phyloP scores from a whole-genome alignment of 2,113 vertebrate genomes.

The Protobothrops flavoviridis region DNA sequence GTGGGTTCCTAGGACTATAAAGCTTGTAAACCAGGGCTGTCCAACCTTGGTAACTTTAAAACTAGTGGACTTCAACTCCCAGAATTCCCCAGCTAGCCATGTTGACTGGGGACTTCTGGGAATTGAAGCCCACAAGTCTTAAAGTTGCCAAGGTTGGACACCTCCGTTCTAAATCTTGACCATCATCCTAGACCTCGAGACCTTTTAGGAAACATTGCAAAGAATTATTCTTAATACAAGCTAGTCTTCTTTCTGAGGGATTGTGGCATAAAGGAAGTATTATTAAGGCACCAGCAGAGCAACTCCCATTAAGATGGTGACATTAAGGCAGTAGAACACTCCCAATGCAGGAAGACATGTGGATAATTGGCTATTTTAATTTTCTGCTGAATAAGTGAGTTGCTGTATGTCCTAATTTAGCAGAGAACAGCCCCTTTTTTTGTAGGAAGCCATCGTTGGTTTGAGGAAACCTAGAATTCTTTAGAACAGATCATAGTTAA shows the following conservation, averaged over 20 bases:
- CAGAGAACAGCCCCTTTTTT: not conserved
- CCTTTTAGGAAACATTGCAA: constrained; percentile 14
- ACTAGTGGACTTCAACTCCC: not conserved
- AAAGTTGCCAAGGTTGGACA: not conserved
- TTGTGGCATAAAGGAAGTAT: not conserved
- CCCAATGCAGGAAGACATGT: not conserved
- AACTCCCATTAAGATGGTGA: not conserved
- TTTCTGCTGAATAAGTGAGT: not conserved
- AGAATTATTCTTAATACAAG: constrained; percentile 32
- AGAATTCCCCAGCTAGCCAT: not conserved
- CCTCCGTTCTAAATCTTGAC: not conserved
- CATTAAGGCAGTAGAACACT: not conserved
- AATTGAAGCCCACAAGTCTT: not conserved
- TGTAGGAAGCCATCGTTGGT: not conserved
- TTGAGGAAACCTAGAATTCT: not conserved
- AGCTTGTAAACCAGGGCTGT: not conserved
- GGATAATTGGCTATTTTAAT: not conserved
- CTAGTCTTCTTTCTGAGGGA: constrained; percentile 31
- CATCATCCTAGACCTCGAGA: not conserved
- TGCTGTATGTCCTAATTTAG: not conserved
- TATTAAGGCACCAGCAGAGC: not conserved
- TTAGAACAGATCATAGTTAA: not conserved
- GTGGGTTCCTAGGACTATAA: constrained; percentile 45
- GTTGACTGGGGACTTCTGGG: not conserved
- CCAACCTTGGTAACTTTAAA: not conserved